Evolutionary conservation across 2,113 vertebrate genomes (phyloP).

Genomic region (Myxocyprinus asiaticus): DNA sequence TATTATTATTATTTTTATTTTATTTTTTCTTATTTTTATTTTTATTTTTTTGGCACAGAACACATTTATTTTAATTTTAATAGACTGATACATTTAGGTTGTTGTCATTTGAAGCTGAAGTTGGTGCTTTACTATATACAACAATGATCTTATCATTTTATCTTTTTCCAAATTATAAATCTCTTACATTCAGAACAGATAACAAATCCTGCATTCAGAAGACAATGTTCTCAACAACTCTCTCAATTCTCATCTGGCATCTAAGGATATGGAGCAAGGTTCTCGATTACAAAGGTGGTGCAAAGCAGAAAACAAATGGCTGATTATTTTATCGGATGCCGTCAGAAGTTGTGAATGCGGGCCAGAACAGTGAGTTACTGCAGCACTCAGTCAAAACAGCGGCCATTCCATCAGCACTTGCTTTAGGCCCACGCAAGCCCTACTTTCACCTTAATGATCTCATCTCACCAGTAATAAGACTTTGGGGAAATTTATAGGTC

Average conservation of each 20-base stretch:
- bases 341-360: conserved; percentile 62
- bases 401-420: conserved; percentile 72
- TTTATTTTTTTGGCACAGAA: background rate
- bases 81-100: background rate
- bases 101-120: background rate
- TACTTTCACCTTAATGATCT: conserved; percentile 69
- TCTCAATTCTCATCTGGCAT: conserved; percentile 25
- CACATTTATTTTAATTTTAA: background rate
- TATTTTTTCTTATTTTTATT: background rate
- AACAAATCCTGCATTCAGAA: background rate
- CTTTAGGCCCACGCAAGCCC: conserved; percentile 66
- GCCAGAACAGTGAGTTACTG: conserved; percentile 71
- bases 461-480: conserved; percentile 62
- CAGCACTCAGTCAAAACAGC: conserved; percentile 63
- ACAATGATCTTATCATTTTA: background rate
- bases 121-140: background rate
- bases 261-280: conserved; percentile 37
- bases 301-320: conserved; percentile 48
- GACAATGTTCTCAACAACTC: background rate
- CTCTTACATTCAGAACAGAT: background rate
- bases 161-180: too few species aligned
- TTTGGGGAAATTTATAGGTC: conserved; percentile 67
- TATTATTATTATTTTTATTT: too few species aligned
- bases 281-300: background rate
- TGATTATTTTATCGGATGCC: conserved; percentile 71